phyloP scores from a whole-genome alignment of 2,888 invertebrate species.

The Epinotia ramella region DNA sequence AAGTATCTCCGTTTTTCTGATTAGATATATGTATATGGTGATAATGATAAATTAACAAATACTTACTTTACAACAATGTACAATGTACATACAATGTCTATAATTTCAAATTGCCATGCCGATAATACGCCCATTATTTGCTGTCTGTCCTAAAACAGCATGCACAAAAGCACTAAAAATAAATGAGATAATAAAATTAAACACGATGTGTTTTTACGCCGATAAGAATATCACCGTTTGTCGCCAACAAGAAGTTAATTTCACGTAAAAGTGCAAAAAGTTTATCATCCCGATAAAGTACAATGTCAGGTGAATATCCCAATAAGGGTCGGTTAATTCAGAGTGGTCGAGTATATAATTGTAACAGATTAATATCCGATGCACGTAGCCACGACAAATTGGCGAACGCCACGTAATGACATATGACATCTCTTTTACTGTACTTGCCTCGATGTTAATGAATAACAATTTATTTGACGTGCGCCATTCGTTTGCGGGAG shows the following conservation, averaged over 20 bases:
- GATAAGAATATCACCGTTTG: slow-evolving; percentile 65
- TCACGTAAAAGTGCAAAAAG: slow-evolving; percentile 59
- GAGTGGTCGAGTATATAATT: slow-evolving; percentile 67
- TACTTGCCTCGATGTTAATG: slow-evolving; percentile 51
- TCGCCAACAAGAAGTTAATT: slow-evolving; percentile 63
- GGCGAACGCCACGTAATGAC: slow-evolving; percentile 63
- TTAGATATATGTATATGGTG: too few relatives aligned
- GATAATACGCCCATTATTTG: slow-evolving; percentile 16
- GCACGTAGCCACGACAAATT: slow-evolving; percentile 78
- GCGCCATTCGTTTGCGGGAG: slow-evolving; percentile 26
- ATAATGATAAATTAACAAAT: too few relatives aligned
- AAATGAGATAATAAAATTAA: slow-evolving; percentile 30
- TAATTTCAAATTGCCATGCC: neutral
- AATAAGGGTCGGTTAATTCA: slow-evolving; percentile 77
- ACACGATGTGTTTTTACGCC: slow-evolving; percentile 58
- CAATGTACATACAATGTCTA: neutral
- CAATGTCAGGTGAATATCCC: slow-evolving; percentile 63
- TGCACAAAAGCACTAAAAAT: slow-evolving; percentile 17
- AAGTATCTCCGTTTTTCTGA: neutral
- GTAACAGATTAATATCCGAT: slow-evolving; percentile 78
- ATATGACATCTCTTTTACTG: slow-evolving; percentile 63
- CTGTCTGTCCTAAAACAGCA: slow-evolving; percentile 14
- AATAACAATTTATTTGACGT: slow-evolving; percentile 49
- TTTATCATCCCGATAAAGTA: slow-evolving; percentile 58
- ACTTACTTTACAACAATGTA: neutral